These are phyloP conservation scores for Hephaestus fuliginosus DNA, from an alignment of 2,797 vertebrate species.

Conservation along the genomic window DNA sequence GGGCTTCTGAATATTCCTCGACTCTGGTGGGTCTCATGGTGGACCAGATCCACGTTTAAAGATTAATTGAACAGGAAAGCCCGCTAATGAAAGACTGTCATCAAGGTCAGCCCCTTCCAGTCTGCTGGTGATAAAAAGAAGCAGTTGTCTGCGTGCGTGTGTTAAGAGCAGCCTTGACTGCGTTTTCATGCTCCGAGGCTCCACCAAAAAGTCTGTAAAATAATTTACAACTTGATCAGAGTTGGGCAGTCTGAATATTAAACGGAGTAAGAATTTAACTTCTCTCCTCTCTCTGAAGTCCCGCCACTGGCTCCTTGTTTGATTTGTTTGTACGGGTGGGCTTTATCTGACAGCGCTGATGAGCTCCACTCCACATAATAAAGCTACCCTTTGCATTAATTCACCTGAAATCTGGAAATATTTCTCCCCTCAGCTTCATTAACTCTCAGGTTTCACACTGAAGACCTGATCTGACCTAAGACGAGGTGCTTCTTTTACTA, in stretches of 20 bases:
- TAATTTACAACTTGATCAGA: slow-evolving; percentile 11
- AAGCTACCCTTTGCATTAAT: background rate
- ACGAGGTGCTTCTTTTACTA: background rate
- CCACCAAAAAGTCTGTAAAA: background rate
- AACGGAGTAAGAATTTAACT: slow-evolving; percentile 18
- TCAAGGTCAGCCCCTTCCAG: background rate
- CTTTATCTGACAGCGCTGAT: slow-evolving; percentile 1
- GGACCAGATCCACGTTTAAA: background rate
- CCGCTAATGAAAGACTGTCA: background rate
- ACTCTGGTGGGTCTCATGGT: background rate
- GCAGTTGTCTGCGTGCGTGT: background rate
- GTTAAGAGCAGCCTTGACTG: background rate
- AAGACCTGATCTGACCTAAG: background rate
- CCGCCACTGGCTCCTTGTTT: background rate
- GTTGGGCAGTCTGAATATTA: background rate
- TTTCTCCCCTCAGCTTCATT: background rate
- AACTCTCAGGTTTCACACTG: background rate
- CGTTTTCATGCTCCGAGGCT: background rate
- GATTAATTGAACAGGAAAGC: background rate
- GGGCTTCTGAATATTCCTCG: background rate
- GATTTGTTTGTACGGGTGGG: background rate
- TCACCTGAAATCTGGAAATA: background rate
- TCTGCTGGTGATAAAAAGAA: background rate
- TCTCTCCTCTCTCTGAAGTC: background rate
- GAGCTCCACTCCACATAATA: background rate